A percentile compares a stretch with the other conserved stretches of the same genome.
Evolutionary conservation across 2,113 vertebrate genomes (phyloP).

Genomic region (Tor tambroides): DNA sequence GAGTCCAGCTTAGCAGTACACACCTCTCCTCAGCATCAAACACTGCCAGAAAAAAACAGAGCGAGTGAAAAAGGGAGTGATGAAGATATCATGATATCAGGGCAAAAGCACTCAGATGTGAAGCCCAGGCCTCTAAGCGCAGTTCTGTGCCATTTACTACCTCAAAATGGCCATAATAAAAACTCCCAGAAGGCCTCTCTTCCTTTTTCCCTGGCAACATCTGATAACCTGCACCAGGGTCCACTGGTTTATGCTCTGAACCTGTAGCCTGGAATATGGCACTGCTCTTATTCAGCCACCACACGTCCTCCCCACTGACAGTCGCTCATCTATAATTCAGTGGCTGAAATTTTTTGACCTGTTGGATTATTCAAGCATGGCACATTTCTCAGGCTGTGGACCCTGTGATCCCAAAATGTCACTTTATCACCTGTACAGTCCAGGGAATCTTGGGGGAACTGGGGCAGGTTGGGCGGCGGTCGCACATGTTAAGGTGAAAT

Average conservation of each 20-base stretch:
- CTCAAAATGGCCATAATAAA: constrained; percentile 20
- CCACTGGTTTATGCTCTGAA: constrained; percentile 1
- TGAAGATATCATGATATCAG: constrained; percentile 23
- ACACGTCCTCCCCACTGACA: constrained; percentile 35
- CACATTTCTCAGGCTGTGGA: constrained; percentile 47
- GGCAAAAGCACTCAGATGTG: background rate
- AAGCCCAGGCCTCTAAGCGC: background rate
- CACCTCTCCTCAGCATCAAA: background rate
- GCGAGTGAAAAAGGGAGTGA: constrained; percentile 4
- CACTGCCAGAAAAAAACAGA: background rate
- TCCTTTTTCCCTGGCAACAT: background rate
- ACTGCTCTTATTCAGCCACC: constrained; percentile 29
- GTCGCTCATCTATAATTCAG: constrained; percentile 49
- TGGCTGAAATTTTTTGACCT: constrained; percentile 47
- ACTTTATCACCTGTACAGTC: constrained; percentile 42
- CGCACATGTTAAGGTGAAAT: background rate
- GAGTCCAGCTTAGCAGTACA: constrained; percentile 12
- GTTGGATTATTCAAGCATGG: constrained; percentile 55
- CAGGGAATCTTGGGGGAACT: background rate
- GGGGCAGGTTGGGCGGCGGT: background rate
- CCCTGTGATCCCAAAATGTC: constrained; percentile 51
- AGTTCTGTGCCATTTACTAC: background rate
- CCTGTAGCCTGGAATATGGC: background rate
- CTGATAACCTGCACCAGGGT: constrained; percentile 5
- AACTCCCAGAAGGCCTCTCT: constrained; percentile 11